Evolutionary conservation across 2,797 vertebrate species (phyloP).

Genomic region (Macropus fuliginosus): DNA sequence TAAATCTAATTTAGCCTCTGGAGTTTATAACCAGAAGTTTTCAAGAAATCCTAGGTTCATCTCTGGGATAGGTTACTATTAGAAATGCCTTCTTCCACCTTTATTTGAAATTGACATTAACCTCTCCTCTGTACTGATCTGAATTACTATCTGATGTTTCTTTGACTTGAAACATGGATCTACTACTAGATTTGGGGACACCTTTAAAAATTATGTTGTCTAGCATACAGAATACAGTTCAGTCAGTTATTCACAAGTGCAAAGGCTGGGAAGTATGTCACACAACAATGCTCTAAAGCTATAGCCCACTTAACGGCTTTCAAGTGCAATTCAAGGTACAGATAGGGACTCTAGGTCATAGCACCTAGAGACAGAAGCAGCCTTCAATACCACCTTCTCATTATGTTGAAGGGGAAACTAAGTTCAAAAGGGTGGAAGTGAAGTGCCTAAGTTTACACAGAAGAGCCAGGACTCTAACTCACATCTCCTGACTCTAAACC

Average conservation of each 20-base stretch:
- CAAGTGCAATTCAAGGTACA: background rate
- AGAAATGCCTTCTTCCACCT: constrained; percentile 2
- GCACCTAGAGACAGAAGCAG: background rate
- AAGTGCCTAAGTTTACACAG: background rate
- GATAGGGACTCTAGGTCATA: background rate
- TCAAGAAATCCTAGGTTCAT: background rate
- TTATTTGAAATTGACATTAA: constrained; percentile 43
- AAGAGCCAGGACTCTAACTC: background rate
- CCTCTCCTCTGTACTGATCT: constrained; percentile 28
- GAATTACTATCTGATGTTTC: constrained; percentile 22
- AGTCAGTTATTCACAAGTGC: background rate
- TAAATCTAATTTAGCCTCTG: constrained; percentile 8
- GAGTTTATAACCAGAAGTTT: constrained; percentile 15
- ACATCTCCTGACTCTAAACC: background rate
- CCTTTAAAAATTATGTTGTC: background rate
- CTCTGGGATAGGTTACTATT: background rate
- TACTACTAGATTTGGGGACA: background rate
- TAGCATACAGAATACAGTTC: background rate
- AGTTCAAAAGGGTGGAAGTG: background rate
- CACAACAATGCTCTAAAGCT: background rate
- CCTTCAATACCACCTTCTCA: background rate
- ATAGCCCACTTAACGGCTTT: background rate
- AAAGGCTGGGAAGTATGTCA: background rate
- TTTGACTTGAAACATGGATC: constrained; percentile 27
- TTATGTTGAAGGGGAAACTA: background rate